Evolutionary conservation across 2,888 invertebrate genomes (phyloP).

Genomic region (Polylopha cassiicola): DNA sequence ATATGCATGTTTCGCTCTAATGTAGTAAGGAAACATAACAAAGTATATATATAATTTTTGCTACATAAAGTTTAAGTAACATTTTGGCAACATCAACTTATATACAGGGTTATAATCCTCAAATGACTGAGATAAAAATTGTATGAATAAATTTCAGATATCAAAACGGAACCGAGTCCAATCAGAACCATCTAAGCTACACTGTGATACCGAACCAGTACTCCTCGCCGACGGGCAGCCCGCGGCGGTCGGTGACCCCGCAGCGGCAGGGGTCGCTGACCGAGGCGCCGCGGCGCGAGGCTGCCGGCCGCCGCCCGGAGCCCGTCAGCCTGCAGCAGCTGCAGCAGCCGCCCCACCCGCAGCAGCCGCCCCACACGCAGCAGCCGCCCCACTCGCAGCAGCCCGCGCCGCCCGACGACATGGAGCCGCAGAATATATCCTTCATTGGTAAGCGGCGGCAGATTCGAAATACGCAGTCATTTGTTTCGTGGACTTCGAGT

Average conservation of each 20-base stretch:
- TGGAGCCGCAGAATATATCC: conserved; percentile 95
- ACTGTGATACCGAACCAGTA: conserved; percentile 76
- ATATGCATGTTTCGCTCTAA: no score
- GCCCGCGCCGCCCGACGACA: conserved; percentile 86
- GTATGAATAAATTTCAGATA: conserved; percentile 76
- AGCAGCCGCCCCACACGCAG: conserved; percentile 83
- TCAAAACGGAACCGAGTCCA: conserved; percentile 81
- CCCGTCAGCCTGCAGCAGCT: conserved; percentile 74
- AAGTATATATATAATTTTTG: no score
- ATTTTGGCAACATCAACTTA: no score
- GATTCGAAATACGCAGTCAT: no score
- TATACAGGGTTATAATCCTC: no score
- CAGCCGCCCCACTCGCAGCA: no score
- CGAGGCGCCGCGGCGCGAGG: conserved; percentile 41
- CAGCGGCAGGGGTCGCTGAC: conserved; percentile 76
- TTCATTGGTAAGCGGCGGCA: no score
- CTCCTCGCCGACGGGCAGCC: conserved; percentile 79
- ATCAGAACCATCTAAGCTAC: conserved; percentile 61
- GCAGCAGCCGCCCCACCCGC: conserved; percentile 78
- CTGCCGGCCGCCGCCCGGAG: conserved; percentile 57
- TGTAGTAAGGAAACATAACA: no score
- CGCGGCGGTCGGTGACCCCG: conserved; percentile 77
- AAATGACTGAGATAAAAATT: no score
- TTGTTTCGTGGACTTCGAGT: no score
- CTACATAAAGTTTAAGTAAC: no score